Evolutionary conservation across 2,888 invertebrate genomes (phyloP).

Genomic region (Cantharis lateralis): DNA sequence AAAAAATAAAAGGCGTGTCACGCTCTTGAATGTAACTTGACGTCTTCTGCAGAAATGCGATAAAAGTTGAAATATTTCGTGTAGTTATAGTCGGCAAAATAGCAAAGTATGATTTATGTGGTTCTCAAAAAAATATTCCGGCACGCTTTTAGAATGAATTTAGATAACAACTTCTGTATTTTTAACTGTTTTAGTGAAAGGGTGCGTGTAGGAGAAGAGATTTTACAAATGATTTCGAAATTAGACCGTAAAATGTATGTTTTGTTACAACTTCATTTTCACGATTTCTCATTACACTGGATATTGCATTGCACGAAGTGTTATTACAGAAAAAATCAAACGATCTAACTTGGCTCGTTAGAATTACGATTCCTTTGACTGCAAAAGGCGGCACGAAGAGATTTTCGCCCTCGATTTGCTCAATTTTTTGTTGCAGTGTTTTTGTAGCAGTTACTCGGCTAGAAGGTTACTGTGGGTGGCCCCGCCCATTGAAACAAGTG

Average conservation of each 20-base stretch:
- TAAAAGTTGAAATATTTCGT: conserved; percentile 31
- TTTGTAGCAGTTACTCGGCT: too few species aligned
- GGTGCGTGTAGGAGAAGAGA: neutral
- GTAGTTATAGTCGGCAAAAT: conserved; percentile 23
- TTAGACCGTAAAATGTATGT: neutral
- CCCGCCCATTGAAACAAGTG: too few species aligned
- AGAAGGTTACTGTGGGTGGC: too few species aligned
- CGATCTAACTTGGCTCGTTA: neutral
- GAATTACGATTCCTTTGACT: neutral
- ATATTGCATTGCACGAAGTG: neutral
- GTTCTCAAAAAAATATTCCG: conserved; percentile 14
- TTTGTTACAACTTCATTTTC: neutral
- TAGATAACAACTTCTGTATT: conserved; percentile 19
- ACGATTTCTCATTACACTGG: neutral
- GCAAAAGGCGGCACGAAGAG: neutral
- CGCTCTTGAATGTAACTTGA: conserved; percentile 27
- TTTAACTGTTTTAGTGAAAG: neutral
- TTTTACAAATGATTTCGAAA: neutral
- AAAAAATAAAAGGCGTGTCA: conserved; percentile 21
- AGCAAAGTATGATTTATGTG: conserved; percentile 18
- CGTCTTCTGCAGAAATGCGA: conserved; percentile 29
- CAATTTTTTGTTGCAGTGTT: too few species aligned
- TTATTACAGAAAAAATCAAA: neutral
- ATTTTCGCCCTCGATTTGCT: neutral
- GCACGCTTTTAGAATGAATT: conserved; percentile 21